A percentile compares a stretch with the other conserved stretches of the same genome.
Evolutionary conservation across 2,888 invertebrate genomes (phyloP).

Genomic region (Nineta flava): DNA sequence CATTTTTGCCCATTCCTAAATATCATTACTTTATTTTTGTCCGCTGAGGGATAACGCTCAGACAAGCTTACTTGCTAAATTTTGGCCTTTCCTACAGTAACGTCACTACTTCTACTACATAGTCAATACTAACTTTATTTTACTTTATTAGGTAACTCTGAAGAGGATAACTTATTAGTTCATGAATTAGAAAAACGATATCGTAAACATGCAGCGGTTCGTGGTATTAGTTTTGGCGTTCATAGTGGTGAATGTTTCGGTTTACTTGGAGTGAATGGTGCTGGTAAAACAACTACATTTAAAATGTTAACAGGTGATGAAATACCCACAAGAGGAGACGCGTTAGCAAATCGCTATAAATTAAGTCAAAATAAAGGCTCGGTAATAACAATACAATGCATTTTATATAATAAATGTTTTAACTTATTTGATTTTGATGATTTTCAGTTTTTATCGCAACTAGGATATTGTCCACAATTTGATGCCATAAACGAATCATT

Average conservation of each 20-base stretch:
- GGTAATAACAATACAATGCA: too few relatives aligned
- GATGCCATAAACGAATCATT: constrained; percentile 64
- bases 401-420: too few relatives aligned
- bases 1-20: too few relatives aligned
- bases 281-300: constrained; percentile 75
- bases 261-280: constrained; percentile 72
- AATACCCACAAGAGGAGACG: constrained; percentile 29
- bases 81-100: too few relatives aligned
- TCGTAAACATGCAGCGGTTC: constrained; percentile 33
- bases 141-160: too few relatives aligned
- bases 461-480: constrained; percentile 87
- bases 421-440: too few relatives aligned
- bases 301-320: constrained; percentile 64
- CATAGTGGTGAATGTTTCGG: constrained; percentile 64
- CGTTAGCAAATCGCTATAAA: constrained; percentile 4
- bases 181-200: constrained; percentile 44
- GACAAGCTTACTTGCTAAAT: too few relatives aligned
- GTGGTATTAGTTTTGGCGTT: constrained; percentile 50
- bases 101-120: too few relatives aligned
- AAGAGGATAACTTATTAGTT: constrained; percentile 32
- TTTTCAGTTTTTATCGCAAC: constrained; percentile 45
- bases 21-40: too few relatives aligned
- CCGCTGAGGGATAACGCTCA: too few relatives aligned
- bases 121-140: too few relatives aligned
- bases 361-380: constrained; percentile 1